phyloP scores from a whole-genome alignment of 2,797 vertebrate genomes.

The Danio choprae region DNA sequence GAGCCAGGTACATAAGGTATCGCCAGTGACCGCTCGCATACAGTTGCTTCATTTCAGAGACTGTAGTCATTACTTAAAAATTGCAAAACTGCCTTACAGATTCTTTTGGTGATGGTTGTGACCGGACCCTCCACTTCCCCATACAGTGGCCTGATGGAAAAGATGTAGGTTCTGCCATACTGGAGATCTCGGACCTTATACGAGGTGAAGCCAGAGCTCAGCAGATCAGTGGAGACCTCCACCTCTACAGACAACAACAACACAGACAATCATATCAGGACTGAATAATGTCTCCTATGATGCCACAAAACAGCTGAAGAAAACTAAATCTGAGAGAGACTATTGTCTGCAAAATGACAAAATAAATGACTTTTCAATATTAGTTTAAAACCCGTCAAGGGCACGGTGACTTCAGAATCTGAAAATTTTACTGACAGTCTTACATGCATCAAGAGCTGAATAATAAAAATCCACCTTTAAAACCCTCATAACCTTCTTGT shows the following conservation, averaged over 20 bases:
- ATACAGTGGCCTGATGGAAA: constrained; percentile 84
- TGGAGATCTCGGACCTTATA: constrained; percentile 78
- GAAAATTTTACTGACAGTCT: not conserved
- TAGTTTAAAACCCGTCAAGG: not conserved
- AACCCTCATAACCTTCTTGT: constrained; percentile 22
- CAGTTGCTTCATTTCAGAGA: too few relatives aligned
- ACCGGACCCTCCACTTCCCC: constrained; percentile 81
- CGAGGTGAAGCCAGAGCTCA: constrained; percentile 74
- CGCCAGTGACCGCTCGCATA: too few relatives aligned
- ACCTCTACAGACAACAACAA: constrained; percentile 70
- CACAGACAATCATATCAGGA: constrained; percentile 21
- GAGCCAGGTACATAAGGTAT: too few relatives aligned
- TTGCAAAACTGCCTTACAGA: constrained; percentile 72
- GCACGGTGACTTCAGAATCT: not conserved
- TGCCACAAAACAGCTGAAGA: not conserved
- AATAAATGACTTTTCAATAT: not conserved
- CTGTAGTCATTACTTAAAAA: too few relatives aligned
- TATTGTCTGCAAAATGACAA: not conserved
- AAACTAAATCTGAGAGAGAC: not conserved
- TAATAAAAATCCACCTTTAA: constrained; percentile 8
- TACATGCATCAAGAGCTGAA: not conserved
- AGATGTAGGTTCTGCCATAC: constrained; percentile 80
- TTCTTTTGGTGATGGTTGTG: constrained; percentile 75
- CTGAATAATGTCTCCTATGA: not conserved
- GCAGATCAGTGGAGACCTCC: constrained; percentile 73